Evolutionary conservation across 2,797 vertebrate genomes (phyloP), one percentile per base, ranked within the genome.

Genomic region (Halcyon chelicuti): DNA sequence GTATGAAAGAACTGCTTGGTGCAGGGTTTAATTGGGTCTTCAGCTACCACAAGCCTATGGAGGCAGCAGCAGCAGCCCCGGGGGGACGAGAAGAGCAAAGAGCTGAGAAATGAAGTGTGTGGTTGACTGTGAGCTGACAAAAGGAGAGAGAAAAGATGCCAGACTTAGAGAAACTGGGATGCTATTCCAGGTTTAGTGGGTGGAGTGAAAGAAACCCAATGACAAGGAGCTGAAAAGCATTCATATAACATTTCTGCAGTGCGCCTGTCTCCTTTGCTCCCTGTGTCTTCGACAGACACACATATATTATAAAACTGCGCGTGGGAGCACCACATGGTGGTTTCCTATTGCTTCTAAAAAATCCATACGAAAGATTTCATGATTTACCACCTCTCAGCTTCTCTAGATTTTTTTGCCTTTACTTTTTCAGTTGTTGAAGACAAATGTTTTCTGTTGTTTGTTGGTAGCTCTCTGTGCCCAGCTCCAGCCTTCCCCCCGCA

Each of bases 241-340:
- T 79, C 54, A 1, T 14, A 0, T 49, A 90, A 66, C 82, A 76
- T 88, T 95, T 88, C 71, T 84, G 67, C 66, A 68, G 79, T 14
- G 60, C 6, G 7, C 52, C 52, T 70, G 57, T 39, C 87, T 91
- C 74, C 35, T 29, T 86, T 71, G 88, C 86, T 92, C 83, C 71
- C 55, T 33, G 60, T 26, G 88, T 76, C 86, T 61, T 66, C 9
- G 86, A 88, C 15, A 96, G 96, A 96, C 87, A 49, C 66, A 55
- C 52, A 9, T 66, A 65, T 26, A 88, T 96, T 96, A 93, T 88
- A 95, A 91, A 95, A 57, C 89, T 4, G 0, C 61, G 85, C 0
- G 96, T 96, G 93, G 96, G 95, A 94, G 80, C 47, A 78, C 83
- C 93, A 92, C 93, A 90, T 84, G 94, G 90, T 95, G 88, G 82